A percentile compares a stretch with the other conserved stretches of the same genome.
phyloP scores from a whole-genome alignment of 1,140 invertebrate species.

The Leguminivora glycinivorella region DNA sequence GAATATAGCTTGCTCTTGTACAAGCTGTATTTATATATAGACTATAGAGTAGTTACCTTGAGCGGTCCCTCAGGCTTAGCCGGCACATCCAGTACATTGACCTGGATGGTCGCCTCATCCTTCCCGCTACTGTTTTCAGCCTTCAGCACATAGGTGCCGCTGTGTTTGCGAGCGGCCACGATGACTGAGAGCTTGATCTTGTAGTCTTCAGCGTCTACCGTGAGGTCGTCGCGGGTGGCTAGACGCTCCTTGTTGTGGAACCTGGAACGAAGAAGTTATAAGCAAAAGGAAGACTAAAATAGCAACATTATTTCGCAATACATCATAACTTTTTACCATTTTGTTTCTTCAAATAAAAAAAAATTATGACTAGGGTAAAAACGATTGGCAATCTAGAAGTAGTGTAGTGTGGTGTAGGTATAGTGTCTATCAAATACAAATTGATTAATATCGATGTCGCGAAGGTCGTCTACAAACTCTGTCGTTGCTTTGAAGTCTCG shows the following conservation, averaged over 20 bases:
- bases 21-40: too few species aligned
- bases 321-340: too few species aligned
- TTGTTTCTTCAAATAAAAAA: too few species aligned
- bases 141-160: conserved; percentile 91
- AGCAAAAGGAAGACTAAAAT: neutral
- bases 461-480: too few species aligned
- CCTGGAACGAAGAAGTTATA: conserved; percentile 46
- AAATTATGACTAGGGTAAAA: neutral
- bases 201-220: conserved; percentile 92
- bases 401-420: too few species aligned
- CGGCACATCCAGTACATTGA: conserved; percentile 93
- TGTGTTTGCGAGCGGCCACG: conserved; percentile 87
- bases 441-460: too few species aligned
- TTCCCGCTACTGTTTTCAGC: conserved; percentile 95
- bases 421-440: too few species aligned
- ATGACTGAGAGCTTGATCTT: conserved; percentile 89
- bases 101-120: conserved; percentile 93
- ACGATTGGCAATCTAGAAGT: too few species aligned
- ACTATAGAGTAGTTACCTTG: conserved; percentile 80
- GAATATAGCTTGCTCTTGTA: conserved; percentile 92
- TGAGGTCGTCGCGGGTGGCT: conserved; percentile 83
- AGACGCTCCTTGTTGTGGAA: conserved; percentile 90
- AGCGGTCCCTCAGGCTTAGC: conserved; percentile 94
- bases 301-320: too few species aligned
- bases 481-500: too few species aligned